Evolutionary conservation across 2,888 invertebrate species (phyloP).

Genomic region (Melolontha melolontha): DNA sequence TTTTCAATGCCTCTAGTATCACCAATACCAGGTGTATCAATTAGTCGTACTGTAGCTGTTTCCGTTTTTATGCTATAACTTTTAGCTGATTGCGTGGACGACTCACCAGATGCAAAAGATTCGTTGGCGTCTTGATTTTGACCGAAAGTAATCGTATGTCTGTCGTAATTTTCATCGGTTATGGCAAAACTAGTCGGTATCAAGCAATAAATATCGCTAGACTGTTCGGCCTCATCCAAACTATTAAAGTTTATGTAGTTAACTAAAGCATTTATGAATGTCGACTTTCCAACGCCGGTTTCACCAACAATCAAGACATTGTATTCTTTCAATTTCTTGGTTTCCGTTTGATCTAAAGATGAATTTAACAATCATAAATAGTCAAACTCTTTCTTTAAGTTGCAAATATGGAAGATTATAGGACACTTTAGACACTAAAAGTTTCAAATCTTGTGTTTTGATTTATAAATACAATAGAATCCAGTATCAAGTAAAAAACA

Average conservation of each 20-base stretch:
- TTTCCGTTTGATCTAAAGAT: too few relatives aligned
- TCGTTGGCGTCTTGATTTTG: slow-evolving; percentile 44
- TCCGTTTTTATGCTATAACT: slow-evolving; percentile 25
- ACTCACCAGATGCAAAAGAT: slow-evolving; percentile 41
- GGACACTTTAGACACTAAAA: too few relatives aligned
- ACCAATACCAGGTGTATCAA: slow-evolving; percentile 49
- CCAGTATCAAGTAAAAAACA: too few relatives aligned
- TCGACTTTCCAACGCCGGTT: slow-evolving; percentile 49
- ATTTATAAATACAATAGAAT: too few relatives aligned
- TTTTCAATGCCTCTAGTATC: slow-evolving; percentile 54
- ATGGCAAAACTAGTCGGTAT: slow-evolving; percentile 45
- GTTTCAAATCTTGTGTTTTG: too few relatives aligned
- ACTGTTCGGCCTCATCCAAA: slow-evolving; percentile 42
- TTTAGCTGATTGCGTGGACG: slow-evolving; percentile 38
- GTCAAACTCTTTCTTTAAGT: too few relatives aligned
- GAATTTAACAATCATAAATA: too few relatives aligned
- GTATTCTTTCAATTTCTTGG: slow-evolving; percentile 23
- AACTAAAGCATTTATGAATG: slow-evolving; percentile 47
- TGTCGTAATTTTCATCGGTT: slow-evolving; percentile 46
- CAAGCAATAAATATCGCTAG: slow-evolving; percentile 39
- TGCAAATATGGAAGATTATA: too few relatives aligned
- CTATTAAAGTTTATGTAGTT: slow-evolving; percentile 44
- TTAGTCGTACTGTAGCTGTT: slow-evolving; percentile 27
- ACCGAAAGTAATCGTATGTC: slow-evolving; percentile 39
- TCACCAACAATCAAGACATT: slow-evolving; percentile 50